These are phyloP conservation scores for Ferdinandea cuprea DNA, from an alignment of 2,888 invertebrate species.

Conservation along the genomic window DNA sequence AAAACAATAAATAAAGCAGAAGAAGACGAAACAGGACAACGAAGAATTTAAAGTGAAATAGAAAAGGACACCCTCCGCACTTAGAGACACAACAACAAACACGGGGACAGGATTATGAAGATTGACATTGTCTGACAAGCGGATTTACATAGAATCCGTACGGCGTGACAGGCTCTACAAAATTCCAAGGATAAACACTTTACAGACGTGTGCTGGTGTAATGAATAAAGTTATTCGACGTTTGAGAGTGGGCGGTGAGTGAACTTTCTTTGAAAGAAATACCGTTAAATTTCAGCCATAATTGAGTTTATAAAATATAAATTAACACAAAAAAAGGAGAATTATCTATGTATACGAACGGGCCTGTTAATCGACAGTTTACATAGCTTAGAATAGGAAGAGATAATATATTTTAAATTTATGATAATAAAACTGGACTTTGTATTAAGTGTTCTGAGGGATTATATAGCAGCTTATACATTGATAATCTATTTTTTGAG, in stretches of 20 bases:
- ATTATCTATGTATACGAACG: neutral
- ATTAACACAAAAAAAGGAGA: neutral
- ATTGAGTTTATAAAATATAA: conserved; percentile 29
- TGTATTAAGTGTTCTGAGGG: neutral
- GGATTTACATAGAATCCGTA: conserved; percentile 13
- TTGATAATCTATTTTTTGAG: no score
- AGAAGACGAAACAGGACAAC: conserved; percentile 2
- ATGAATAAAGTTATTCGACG: conserved; percentile 12
- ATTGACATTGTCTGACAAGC: conserved; percentile 47
- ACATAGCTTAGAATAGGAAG: neutral
- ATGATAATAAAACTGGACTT: conserved; percentile 1
- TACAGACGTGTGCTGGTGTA: conserved; percentile 15
- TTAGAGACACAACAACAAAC: neutral
- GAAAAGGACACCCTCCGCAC: conserved; percentile 33
- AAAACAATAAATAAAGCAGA: conserved; percentile 5
- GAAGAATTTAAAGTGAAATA: conserved; percentile 52
- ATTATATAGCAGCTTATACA: no score
- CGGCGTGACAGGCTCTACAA: conserved; percentile 7
- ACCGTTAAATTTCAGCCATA: conserved; percentile 20
- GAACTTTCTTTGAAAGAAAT: neutral
- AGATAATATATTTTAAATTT: conserved; percentile 3
- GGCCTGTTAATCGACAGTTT: neutral
- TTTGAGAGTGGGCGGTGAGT: neutral
- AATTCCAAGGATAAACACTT: conserved; percentile 43
- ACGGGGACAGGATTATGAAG: conserved; percentile 25